These are phyloP conservation scores for Papilio protenor DNA, from an alignment of 2,888 invertebrate genomes.

Conservation along the genomic window DNA sequence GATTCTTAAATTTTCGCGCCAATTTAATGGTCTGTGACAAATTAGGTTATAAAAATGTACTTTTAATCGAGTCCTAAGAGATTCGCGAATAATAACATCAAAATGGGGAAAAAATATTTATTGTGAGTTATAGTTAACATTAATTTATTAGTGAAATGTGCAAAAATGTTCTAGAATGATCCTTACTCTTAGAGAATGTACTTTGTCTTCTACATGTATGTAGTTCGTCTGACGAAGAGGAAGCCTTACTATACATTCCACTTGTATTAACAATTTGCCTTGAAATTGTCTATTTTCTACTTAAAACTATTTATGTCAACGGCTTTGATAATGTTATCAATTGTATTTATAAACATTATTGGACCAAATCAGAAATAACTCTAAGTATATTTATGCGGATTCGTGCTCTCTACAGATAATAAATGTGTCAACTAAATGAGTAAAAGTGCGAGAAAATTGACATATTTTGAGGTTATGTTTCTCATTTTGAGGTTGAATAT, in stretches of 20 bases:
- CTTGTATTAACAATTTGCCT: conserved; percentile 75
- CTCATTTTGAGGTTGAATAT: neutral
- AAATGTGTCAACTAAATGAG: conserved; percentile 14
- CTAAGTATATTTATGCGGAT: conserved; percentile 55
- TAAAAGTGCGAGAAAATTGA: neutral
- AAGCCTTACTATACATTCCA: conserved; percentile 83
- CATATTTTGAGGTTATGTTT: conserved; percentile 24
- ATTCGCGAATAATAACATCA: neutral
- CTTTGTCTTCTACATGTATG: conserved; percentile 40
- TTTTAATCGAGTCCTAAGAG: neutral
- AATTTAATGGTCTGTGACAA: neutral
- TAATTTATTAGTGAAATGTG: neutral
- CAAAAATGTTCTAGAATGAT: conserved; percentile 1
- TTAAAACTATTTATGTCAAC: conserved; percentile 52
- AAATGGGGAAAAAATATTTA: neutral
- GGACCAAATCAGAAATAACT: conserved; percentile 72
- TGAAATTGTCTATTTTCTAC: conserved; percentile 71
- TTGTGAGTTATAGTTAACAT: neutral
- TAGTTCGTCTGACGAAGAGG: conserved; percentile 67
- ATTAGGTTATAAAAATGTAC: neutral
- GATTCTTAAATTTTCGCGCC: neutral
- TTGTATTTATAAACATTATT: conserved; percentile 64
- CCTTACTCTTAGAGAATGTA: conserved; percentile 33
- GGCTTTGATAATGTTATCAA: conserved; percentile 37
- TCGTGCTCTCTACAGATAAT: conserved; percentile 40